These are phyloP conservation scores for Oscheius sp. DNA, from an alignment of 2,888 invertebrate genomes.

Conservation along the genomic window DNA sequence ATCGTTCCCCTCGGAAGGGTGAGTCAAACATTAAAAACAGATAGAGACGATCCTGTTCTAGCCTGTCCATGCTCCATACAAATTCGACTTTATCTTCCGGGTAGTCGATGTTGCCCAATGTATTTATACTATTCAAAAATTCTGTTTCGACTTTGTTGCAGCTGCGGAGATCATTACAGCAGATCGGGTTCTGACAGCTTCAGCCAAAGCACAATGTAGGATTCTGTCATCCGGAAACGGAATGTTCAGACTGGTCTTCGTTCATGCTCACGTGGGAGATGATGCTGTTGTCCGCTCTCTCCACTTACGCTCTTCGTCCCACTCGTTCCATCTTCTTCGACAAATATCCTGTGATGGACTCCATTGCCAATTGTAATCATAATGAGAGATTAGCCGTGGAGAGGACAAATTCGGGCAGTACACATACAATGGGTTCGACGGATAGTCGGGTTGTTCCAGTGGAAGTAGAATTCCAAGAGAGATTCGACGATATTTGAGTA, in stretches of 20 bases:
- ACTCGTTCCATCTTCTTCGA: constrained; percentile 45
- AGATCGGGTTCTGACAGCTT: constrained; percentile 56
- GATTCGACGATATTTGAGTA: constrained; percentile 16
- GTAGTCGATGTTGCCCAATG: constrained; percentile 63
- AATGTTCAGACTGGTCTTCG: constrained; percentile 62
- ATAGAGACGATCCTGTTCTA: constrained; percentile 24
- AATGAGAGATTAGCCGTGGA: neutral
- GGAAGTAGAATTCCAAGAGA: constrained; percentile 7
- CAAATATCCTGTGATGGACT: constrained; percentile 32
- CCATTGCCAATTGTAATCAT: constrained; percentile 25
- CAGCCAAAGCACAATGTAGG: constrained; percentile 64
- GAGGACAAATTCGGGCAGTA: neutral
- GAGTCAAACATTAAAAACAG: neutral
- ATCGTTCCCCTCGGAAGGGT: constrained; percentile 65
- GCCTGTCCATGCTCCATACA: constrained; percentile 57
- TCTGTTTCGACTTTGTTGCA: constrained; percentile 65
- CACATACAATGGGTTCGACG: neutral
- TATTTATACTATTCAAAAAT: constrained; percentile 66
- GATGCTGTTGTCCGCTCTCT: constrained; percentile 60
- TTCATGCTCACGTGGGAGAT: constrained; percentile 68
- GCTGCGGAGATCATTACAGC: constrained; percentile 56
- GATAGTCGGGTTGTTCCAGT: constrained; percentile 8
- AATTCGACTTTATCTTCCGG: constrained; percentile 64
- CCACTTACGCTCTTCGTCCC: constrained; percentile 61
- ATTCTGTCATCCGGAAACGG: neutral